Evolutionary conservation across 2,888 invertebrate genomes (phyloP), one percentile per base, ranked within the genome.

Genomic region (Gerosis bhagava): DNA sequence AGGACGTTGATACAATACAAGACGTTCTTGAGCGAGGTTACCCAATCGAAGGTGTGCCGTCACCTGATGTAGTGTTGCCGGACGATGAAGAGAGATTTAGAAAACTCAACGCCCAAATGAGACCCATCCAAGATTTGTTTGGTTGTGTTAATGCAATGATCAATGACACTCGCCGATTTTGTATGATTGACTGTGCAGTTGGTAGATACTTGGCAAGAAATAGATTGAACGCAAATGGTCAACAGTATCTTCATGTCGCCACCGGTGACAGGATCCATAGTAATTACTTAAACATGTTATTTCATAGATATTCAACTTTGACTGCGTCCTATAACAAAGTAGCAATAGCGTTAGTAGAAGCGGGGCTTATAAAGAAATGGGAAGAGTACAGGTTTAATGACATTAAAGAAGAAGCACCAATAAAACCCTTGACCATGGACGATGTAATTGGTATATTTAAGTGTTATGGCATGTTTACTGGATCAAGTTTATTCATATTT

Each of bases 361-460:
- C 73, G 1, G 89, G 89, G 0, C 60, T 89, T 6, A 62, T 89
- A 29, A 70, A 57, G 10, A 83, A 88, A 67, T 89, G 89, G 89
- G 83, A 86, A 53, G 69, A 81, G 36, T 83, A 79, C 41, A 72
- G 73, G 43, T 83, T 63, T 49, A 68, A 67, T 6, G 71, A 74
- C 25, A 73, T 83, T 25, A 86, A 79, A 56, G 75, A 76, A 25
- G 87, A 84, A 25, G 67, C 69, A 1, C 65, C 67, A 0, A 53
- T 75, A 3, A 82, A 78, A 53, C 59, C 82, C 0, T 49, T 88
- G 7, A 60, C 63, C 3, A 66, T 84, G 60, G 56, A 67, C 1
- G 80, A 83, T 40, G 62, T 84, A 4, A 62, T 61, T 24, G 78
- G 76, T 16, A 67, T 87, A 50, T 83, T 83, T 36, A 60, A 78